Evolutionary conservation across 2,113 vertebrate genomes (phyloP), one percentile per base, ranked within the genome.

Genomic region (Todiramphus saurophagus): DNA sequence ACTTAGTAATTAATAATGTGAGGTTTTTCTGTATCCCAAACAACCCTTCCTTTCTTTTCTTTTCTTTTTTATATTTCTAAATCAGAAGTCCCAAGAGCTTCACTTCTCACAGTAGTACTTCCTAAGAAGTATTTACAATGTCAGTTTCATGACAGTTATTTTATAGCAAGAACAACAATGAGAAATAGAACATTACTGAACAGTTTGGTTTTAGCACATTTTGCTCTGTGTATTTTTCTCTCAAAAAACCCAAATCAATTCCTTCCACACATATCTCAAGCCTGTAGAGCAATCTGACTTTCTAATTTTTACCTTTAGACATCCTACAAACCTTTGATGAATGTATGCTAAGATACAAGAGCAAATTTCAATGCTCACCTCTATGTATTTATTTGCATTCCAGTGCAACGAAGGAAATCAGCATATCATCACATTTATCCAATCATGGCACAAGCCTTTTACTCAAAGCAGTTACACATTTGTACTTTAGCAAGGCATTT

Each of bases 371-470:
- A 46, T 44, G 41, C 43, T 10, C 27, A 67, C 3, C 13, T 16
- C 48, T n/a, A 68, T 31, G 48, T 59, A 87, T 76, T 73, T 88
- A 46, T 80, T 94, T 95, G 67, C 72, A 86, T 86, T 77, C 41
- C 72, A 85, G 41, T 50, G 37, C 19, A 92, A 66, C 0, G 10
- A 85, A 80, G 20, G 50, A 97, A 94, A 95, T 46, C 59, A 80
- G 41, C 44, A 24, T 53, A 73, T 50, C 64, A 41, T 33, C n/a
- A 37, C 63, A 48, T 46, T 64, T 85, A 86, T 69, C 73, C 75
- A 80, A 48, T 37, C 43, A 76, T 0, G 4, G 41, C 39, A 60
- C 50, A 58, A 90, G 41, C 1, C 1, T 80, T 90, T 79, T 73
- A 15, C 33, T 85, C 67, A 28, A 69, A 93, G 82, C 39, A 72